Evolutionary conservation across 2,797 vertebrate species (phyloP).

Genomic region (Otus scops): DNA sequence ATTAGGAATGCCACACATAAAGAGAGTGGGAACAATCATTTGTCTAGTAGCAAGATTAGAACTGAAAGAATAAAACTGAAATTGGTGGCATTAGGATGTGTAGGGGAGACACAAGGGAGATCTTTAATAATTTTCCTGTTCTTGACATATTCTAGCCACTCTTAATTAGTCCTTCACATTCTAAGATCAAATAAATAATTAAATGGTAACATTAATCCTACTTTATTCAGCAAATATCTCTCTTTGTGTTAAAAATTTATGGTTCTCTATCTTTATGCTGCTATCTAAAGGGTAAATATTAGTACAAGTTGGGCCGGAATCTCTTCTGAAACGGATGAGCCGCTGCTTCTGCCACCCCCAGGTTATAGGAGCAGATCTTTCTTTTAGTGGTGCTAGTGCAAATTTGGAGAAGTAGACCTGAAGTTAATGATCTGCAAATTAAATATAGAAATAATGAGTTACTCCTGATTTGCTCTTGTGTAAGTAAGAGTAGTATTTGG

Average conservation of each 20-base stretch:
- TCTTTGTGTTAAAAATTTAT: not conserved
- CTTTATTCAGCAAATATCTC: not conserved
- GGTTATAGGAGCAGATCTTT: not conserved
- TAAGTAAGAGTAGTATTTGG: not conserved
- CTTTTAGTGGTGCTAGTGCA: not conserved
- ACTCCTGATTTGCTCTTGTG: not conserved
- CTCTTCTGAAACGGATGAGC: not conserved
- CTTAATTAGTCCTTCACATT: not conserved
- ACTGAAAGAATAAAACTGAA: not conserved
- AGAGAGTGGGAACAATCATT: not conserved
- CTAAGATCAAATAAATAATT: not conserved
- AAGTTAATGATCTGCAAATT: not conserved
- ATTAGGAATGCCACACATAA: not conserved
- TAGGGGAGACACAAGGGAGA: not conserved
- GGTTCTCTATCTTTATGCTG: not conserved
- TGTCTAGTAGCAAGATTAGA: not conserved
- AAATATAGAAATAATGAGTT: not conserved
- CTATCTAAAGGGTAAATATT: not conserved
- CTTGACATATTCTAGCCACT: not conserved
- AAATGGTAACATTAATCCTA: not conserved
- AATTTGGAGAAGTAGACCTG: not conserved
- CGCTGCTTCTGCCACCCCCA: not conserved
- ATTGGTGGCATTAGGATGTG: not conserved
- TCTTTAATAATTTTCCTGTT: not conserved
- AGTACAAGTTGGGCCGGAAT: not conserved